Percentiles rank a stretch among this genome's conserved stretches.
These are phyloP conservation scores for Phalacrocorax brasilianus DNA, from an alignment of 2,113 vertebrate genomes.

Conservation along the genomic window DNA sequence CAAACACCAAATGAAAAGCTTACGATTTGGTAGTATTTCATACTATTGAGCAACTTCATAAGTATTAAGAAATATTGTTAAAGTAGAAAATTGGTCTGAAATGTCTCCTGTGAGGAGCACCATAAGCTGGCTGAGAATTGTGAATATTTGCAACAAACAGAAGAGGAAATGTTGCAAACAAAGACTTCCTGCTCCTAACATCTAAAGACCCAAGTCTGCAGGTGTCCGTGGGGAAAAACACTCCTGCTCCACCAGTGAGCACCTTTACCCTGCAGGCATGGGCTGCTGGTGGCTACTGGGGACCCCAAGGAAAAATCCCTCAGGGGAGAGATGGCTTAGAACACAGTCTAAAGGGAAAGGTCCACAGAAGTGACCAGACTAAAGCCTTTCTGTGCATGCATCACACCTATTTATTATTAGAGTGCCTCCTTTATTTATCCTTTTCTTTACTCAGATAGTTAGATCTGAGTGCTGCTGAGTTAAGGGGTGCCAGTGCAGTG, in stretches of 20 bases:
- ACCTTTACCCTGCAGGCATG: neutral
- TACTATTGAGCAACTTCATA: neutral
- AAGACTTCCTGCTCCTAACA: neutral
- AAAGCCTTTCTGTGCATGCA: neutral
- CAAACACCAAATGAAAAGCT: neutral
- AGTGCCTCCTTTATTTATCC: neutral
- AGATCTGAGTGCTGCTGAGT: neutral
- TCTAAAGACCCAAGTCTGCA: neutral
- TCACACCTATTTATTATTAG: neutral
- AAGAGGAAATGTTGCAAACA: neutral
- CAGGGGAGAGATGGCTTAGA: neutral
- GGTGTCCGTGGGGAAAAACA: neutral
- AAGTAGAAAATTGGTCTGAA: neutral
- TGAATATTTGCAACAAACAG: neutral
- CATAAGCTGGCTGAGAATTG: neutral
- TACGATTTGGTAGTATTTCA: neutral
- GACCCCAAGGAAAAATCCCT: neutral
- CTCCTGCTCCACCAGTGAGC: accelerated
- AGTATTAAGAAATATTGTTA: neutral
- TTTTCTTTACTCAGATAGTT: accelerated
- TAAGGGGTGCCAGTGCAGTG: neutral
- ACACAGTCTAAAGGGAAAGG: neutral
- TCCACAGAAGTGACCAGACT: accelerated
- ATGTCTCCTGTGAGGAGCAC: neutral
- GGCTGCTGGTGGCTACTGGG: neutral